These are phyloP conservation scores for Cerastis leucographa DNA, from an alignment of 2,888 invertebrate species.

Conservation along the genomic window DNA sequence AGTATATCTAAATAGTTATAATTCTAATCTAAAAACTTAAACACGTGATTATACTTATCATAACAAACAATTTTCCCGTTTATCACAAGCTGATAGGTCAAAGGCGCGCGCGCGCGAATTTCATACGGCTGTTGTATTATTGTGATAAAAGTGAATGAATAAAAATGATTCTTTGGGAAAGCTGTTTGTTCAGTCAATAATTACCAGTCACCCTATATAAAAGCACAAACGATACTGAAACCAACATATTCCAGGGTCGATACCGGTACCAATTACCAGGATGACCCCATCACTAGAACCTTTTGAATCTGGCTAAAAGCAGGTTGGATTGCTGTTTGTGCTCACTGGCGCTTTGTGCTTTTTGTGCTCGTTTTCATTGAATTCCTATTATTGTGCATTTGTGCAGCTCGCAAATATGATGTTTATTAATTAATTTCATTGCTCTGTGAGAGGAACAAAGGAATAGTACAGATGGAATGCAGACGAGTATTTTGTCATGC, in stretches of 20 bases:
- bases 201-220: too few relatives aligned
- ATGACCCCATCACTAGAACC: slow-evolving; percentile 60
- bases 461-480: slow-evolving; percentile 34
- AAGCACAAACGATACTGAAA: slow-evolving; percentile 10
- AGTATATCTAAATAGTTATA: too few relatives aligned
- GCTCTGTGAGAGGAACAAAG: slow-evolving; percentile 20
- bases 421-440: slow-evolving; percentile 60
- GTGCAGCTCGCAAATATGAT: slow-evolving; percentile 48
- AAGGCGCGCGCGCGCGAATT: too few relatives aligned
- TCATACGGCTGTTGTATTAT: too few relatives aligned
- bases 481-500: slow-evolving; percentile 4
- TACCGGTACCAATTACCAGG: slow-evolving; percentile 10
- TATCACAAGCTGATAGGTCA: too few relatives aligned
- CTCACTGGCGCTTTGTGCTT: slow-evolving; percentile 66
- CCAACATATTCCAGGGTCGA: background rate
- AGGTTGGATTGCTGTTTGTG: slow-evolving; percentile 74
- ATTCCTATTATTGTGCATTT: slow-evolving; percentile 72
- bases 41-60: too few relatives aligned
- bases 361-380: slow-evolving; percentile 69
- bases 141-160: too few relatives aligned
- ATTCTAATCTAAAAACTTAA: too few relatives aligned
- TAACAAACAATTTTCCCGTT: too few relatives aligned
- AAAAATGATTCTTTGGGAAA: too few relatives aligned
- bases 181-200: too few relatives aligned
- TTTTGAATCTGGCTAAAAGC: slow-evolving; percentile 66